Evolutionary conservation across 2,113 vertebrate genomes (phyloP), one percentile per base, ranked within the genome.

Genomic region (Pelodiscus sinensis): DNA sequence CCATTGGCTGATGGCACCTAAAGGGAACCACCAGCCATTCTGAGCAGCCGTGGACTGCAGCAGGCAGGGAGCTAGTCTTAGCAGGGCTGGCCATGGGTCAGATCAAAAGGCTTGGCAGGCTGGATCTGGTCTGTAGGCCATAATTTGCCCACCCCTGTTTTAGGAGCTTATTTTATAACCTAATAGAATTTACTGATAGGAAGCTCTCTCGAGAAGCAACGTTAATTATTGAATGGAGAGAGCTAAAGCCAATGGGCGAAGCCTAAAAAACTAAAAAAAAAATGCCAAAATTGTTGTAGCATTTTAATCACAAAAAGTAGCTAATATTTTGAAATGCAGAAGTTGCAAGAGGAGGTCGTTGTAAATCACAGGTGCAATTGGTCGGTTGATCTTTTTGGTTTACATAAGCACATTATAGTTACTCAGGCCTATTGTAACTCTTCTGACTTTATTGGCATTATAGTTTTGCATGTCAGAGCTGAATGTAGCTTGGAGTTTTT

Each of bases 371-470:
- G 5, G 0, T 60, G 7, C 25, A 19, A 84, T 84, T 52, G 87
- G 9, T 44, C 4, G 29, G 2, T 81, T 35, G 19, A 8, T 4
- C 38, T 4, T 65, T 7, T n/a, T 25, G 80, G 2, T 6, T 62
- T 62, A 14, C 54, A 19, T 57, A 87, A 86, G 54, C 0, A 13
- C 6, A 51, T 84, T 58, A 5, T 29, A 54, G 19, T 21, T 87
- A 2, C 24, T 89, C 35, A 83, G 56, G 88, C 14, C 22, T n/a
- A 21, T 24, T 31, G 15, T 25, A 13, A 83, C 80, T 22, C 9
- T 0, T 0, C 25, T 5, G 1, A 8, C 6, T 57, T 62, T 4
- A 18, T 1, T 82, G 31, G 0, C 24, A 78, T 73, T 31, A 44
- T 50, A 78, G 15, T 44, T 80, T 62, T 44, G 10, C 5, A 62